Evolutionary conservation across 1,140 invertebrate species (phyloP), one percentile per base, ranked within the genome.

Genomic region (Aphidius ervi): DNA sequence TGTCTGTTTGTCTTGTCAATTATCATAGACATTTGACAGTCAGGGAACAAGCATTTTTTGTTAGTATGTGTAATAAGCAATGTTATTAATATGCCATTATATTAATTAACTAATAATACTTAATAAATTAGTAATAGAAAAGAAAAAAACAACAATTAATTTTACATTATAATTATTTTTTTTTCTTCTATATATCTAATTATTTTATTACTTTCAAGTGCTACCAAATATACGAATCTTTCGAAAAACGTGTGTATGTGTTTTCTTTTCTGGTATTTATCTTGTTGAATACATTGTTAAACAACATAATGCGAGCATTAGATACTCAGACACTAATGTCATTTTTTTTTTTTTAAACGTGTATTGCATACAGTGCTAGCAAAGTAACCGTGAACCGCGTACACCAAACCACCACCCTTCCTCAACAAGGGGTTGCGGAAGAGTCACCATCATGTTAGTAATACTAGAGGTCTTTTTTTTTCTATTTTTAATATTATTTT

Each of bases 341-440:
- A 37, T 46, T 45, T 56, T 56, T 42, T 46, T 16, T 16, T 16
- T 16, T 45, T 9, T 48, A 48, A 9, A n/a, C 3, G 23, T 31
- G 23, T 42, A n/a, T 56, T 64, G 56, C 56, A 53, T 52, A 62
- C 58, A 62, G 63, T 63, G 67, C 67, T 54, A 70, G 73, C 74
- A 79, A 78, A 77, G 78, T 79, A 78, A 66, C 78, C 77, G 71
- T 72, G 70, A 79, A 79, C 77, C 78, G 77, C 74, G 75, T 78
- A 79, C 77, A 80, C 78, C 78, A 80, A 80, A 80, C 77, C 76
- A 74, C 74, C 71, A 70, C 68, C 68, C 68, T 70, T 66, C 59
- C 58, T 47, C 53, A 58, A 71, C 69, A 73, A 70, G 68, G 70
- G 74, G 69, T 68, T 59, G 70, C 68, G 66, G 53, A 63, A 64